Evolutionary conservation across 2,113 vertebrate genomes (phyloP), one percentile per base, ranked within the genome.

Genomic region (Oreotrochilus melanogaster): DNA sequence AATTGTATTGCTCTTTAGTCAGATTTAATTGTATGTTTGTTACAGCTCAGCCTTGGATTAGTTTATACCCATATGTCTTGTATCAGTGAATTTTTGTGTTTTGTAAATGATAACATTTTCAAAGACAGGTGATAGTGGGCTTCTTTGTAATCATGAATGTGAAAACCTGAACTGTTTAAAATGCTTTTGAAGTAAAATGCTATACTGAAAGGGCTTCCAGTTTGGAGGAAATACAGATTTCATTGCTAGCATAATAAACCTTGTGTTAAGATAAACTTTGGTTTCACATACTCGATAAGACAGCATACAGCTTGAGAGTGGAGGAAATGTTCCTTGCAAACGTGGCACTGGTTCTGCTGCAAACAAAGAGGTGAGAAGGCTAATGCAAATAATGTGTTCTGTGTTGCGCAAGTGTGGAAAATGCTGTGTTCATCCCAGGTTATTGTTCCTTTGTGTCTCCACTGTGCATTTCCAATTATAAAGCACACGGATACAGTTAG

Each of bases 241-340:
- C 70, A 53, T 87, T 64, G 43, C 53, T 89, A 78, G 73, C 37
- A 22, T 71, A 78, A 89, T 79, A 85, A 91, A 39, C 17, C 0
- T 0, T 13, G 12, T 71, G 70, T 65, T 56, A 42, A 78, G 93
- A 78, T 71, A 84, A 89, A 74, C 51, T 61, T 54, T 70, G 23
- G 8, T 64, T 92, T 89, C 33, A 28, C 6, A 3, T 5, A 8
- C 13, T 78, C 42, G 76, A 12, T 80, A 87, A 87, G 64, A 81
- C 69, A 81, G 43, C 51, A 11, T 64, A 37, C 18, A 80, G 15
- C 28, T 51, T 54, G 74, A 78, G 80, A 94, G 73, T 71, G 78
- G 80, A 85, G 87, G 78, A 95, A 87, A 74, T 56, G 31, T 89
- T 94, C 73, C 43, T 66, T 86, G 60, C 30, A 66, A 84, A 50